phyloP scores from a whole-genome alignment of 2,113 vertebrate species.

The Gavia stellata region DNA sequence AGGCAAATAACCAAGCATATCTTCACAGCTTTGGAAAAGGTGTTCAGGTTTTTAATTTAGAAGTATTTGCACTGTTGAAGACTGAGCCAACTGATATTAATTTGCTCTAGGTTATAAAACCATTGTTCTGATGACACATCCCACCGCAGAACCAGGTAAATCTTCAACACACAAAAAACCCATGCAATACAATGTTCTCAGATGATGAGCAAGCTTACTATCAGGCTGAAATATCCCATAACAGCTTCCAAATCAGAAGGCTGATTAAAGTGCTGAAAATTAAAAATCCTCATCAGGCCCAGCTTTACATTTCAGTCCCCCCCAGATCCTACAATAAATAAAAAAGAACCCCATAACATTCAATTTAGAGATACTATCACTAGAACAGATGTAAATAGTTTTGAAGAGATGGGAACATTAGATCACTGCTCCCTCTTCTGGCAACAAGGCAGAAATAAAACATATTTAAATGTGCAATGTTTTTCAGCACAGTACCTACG shows the following conservation, averaged over 20 bases:
- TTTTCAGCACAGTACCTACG: background rate
- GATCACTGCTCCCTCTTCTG: conserved; percentile 33
- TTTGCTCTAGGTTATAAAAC: background rate
- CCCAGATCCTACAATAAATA: background rate
- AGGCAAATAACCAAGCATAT: background rate
- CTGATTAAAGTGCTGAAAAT: background rate
- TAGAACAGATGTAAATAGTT: background rate
- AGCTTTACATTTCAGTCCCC: background rate
- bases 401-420: background rate
- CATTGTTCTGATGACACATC: background rate
- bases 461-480: background rate
- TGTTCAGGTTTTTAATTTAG: background rate
- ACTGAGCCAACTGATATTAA: background rate
- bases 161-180: background rate
- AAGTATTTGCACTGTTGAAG: background rate
- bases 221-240: background rate
- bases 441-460: background rate
- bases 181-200: background rate
- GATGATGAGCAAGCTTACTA: background rate
- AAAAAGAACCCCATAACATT: background rate
- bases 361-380: background rate
- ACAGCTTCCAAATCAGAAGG: background rate
- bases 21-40: background rate
- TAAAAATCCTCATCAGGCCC: background rate
- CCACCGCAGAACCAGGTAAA: background rate